Percentiles rank a stretch among this genome's conserved stretches.
phyloP scores from a whole-genome alignment of 2,113 vertebrate species.

The Mola mola region DNA sequence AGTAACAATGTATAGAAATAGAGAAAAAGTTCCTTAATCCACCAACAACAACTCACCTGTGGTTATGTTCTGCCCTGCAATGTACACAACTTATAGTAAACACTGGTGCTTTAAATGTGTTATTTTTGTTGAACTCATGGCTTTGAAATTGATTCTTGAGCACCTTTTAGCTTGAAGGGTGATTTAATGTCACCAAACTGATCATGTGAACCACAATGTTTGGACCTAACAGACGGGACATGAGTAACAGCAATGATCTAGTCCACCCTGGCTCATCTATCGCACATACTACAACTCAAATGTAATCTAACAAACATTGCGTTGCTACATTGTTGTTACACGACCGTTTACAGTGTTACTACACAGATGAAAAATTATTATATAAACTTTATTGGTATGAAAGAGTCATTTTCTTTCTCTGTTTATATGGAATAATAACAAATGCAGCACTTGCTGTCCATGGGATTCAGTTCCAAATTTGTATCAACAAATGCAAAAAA shows the following conservation, averaged over 20 bases:
- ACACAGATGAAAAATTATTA: conserved; percentile 71
- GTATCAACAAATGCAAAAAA: conserved; percentile 1
- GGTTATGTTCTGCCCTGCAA: neutral
- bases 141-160: neutral
- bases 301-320: conserved; percentile 43
- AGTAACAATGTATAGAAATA: conserved; percentile 44
- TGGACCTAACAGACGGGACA: conserved; percentile 11
- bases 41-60: neutral
- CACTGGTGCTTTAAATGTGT: neutral
- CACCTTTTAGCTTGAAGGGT: conserved; percentile 13
- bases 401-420: conserved; percentile 48
- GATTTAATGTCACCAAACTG: neutral
- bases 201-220: conserved; percentile 7
- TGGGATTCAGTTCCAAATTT: conserved; percentile 7
- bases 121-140: neutral
- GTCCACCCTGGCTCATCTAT: conserved; percentile 33
- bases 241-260: conserved; percentile 43
- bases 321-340: conserved; percentile 60
- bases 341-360: conserved; percentile 74
- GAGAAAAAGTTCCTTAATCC: neutral
- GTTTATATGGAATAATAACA: conserved; percentile 13
- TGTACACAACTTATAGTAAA: conserved; percentile 9
- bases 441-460: conserved; percentile 20
- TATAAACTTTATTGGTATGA: conserved; percentile 36
- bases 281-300: conserved; percentile 31